These are phyloP conservation scores for Thalassarche chlororhynchos DNA, from an alignment of 2,113 vertebrate genomes.

Conservation along the genomic window DNA sequence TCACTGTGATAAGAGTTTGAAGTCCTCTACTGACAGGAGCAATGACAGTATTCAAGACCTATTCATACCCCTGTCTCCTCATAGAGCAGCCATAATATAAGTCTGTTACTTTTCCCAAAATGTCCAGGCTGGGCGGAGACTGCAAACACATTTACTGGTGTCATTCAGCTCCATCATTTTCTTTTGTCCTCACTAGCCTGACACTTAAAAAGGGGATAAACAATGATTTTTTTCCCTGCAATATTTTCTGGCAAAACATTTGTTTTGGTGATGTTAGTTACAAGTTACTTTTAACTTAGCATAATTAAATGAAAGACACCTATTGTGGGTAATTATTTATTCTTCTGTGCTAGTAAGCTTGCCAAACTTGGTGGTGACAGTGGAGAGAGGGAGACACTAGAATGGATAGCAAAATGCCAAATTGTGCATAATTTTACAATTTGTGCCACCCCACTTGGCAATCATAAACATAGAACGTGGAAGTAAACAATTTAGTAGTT, in stretches of 20 bases:
- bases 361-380: background rate
- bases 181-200: background rate
- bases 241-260: background rate
- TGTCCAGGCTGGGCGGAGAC: background rate
- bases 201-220: background rate
- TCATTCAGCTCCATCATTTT: background rate
- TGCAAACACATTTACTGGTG: background rate
- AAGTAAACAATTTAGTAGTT: background rate
- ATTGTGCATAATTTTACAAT: background rate
- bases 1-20: background rate
- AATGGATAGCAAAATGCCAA: background rate
- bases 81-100: background rate
- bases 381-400: background rate
- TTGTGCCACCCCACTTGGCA: background rate
- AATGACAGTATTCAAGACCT: background rate
- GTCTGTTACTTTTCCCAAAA: background rate
- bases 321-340: background rate
- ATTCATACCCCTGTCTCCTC: background rate
- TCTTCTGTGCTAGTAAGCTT: background rate
- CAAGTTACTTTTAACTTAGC: background rate
- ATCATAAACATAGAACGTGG: background rate
- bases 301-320: background rate
- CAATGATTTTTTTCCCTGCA: background rate
- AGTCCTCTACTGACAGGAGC: background rate
- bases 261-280: background rate